Percentiles rank a stretch among this genome's conserved stretches.
phyloP scores from a whole-genome alignment of 2,113 vertebrate genomes.

The Rafetus swinhoei region DNA sequence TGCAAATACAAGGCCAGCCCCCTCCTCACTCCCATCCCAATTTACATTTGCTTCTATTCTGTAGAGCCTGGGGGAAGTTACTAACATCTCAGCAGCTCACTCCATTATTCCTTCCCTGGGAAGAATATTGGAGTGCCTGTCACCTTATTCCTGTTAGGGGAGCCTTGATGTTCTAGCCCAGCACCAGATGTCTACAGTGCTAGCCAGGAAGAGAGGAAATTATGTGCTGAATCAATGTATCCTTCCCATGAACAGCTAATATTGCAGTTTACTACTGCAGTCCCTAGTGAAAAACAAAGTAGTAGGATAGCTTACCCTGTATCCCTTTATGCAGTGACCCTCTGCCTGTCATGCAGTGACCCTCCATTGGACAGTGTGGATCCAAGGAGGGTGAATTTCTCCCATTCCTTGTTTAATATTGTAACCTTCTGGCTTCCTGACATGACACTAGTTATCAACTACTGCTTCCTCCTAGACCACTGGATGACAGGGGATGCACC shows the following conservation, averaged over 20 bases:
- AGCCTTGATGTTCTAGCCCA: background rate
- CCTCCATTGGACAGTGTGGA: background rate
- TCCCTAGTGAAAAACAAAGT: background rate
- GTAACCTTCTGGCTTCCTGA: background rate
- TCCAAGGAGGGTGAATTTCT: background rate
- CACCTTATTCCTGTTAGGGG: background rate
- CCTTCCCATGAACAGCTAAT: background rate
- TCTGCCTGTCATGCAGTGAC: background rate
- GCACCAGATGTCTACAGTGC: background rate
- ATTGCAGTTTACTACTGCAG: background rate
- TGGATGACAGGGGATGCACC: background rate
- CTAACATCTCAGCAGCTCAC: background rate
- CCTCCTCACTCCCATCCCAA: background rate
- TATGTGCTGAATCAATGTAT: background rate
- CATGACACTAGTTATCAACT: background rate
- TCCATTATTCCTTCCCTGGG: background rate
- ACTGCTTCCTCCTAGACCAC: background rate
- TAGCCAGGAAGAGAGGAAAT: background rate
- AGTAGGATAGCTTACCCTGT: no score
- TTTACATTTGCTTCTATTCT: background rate
- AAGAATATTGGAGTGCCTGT: background rate
- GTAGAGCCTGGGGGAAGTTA: background rate
- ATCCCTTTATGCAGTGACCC: no score
- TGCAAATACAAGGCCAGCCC: background rate
- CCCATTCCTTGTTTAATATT: background rate